These are phyloP conservation scores for Phrynocephalus guinanensis DNA, from an alignment of 2,797 vertebrate genomes.

Conservation along the genomic window DNA sequence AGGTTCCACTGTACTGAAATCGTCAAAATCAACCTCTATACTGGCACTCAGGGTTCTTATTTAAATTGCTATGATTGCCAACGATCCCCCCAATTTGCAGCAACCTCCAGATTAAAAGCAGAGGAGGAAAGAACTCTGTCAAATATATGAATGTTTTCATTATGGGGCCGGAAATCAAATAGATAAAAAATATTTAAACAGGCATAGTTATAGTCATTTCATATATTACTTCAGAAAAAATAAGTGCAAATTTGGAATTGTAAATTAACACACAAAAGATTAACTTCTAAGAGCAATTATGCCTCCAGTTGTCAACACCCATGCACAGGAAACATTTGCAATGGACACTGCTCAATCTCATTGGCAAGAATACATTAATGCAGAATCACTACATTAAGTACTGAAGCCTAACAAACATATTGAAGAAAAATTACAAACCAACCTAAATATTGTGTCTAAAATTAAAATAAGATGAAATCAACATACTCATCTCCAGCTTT, in stretches of 20 bases:
- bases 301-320: background rate
- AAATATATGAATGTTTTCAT: background rate
- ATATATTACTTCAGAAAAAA: background rate
- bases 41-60: background rate
- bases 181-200: background rate
- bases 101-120: background rate
- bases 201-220: background rate
- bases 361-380: background rate
- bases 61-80: too few species aligned
- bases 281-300: background rate
- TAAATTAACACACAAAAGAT: background rate
- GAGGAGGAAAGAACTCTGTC: background rate
- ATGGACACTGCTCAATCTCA: background rate
- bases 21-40: slow-evolving; percentile 38
- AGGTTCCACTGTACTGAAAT: background rate
- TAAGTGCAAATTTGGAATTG: background rate
- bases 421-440: background rate
- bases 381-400: background rate
- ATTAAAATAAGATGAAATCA: slow-evolving; percentile 3
- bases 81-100: background rate
- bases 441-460: background rate
- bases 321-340: background rate
- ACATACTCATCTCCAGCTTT: background rate
- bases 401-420: background rate
- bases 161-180: background rate